Evolutionary conservation across 2,113 vertebrate genomes (phyloP).

Genomic region (Tringa solitaria): DNA sequence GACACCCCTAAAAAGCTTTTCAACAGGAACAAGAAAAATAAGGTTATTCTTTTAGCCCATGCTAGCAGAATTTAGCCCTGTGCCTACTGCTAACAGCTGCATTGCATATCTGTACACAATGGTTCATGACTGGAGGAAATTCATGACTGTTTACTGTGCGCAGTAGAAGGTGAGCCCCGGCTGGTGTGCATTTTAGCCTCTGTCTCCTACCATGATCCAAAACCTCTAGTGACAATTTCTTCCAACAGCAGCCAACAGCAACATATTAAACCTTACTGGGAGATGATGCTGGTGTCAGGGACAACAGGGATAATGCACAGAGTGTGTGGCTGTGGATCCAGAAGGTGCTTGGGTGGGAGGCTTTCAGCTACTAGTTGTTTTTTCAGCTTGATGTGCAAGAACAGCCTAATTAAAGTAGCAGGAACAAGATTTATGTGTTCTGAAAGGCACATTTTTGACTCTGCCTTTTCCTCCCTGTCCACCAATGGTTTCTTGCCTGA

Average conservation of each 20-base stretch:
- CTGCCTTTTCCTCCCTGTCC: background rate
- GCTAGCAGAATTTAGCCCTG: background rate
- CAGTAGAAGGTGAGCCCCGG: background rate
- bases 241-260: background rate
- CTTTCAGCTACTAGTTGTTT: background rate
- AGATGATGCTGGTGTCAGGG: background rate
- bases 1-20: background rate
- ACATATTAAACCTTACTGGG: background rate
- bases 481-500: background rate
- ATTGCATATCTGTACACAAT: background rate
- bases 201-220: background rate
- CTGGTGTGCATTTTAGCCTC: background rate
- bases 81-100: background rate
- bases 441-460: background rate
- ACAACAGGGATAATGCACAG: background rate
- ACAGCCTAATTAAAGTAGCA: constrained; percentile 1
- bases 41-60: background rate
- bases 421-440: background rate
- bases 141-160: background rate
- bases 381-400: background rate
- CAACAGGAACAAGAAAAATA: background rate
- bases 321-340: background rate
- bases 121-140: background rate
- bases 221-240: background rate
- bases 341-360: background rate